Conservation (phyloP, 2,888 invertebrate genomes). For the Gymnoscelis rufifasciata region DNA sequence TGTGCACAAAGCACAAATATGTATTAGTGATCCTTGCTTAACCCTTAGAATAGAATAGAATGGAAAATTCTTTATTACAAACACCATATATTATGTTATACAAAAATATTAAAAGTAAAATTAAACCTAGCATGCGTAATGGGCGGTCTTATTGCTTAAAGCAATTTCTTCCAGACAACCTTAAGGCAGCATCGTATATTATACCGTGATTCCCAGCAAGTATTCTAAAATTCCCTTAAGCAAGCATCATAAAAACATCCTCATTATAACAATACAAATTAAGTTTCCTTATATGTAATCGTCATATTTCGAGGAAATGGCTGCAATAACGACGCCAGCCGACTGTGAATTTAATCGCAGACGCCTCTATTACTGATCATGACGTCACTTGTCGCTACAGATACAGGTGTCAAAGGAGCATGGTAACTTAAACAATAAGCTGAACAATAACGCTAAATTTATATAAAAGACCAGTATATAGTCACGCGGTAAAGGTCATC, state of each 20-base stretch:
- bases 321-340: constrained; percentile 26
- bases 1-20: too few species aligned
- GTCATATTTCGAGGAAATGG: constrained; percentile 38
- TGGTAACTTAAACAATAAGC: too few species aligned
- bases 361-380: constrained; percentile 31
- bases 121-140: too few species aligned
- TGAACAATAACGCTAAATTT: too few species aligned
- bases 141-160: too few species aligned
- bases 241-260: neutral
- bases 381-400: constrained; percentile 38
- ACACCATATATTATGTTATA: too few species aligned
- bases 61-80: too few species aligned
- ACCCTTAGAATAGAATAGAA: too few species aligned
- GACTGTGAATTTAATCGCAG: constrained; percentile 46
- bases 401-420: neutral
- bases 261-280: constrained; percentile 7
- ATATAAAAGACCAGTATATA: neutral
- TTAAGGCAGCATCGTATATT: too few species aligned
- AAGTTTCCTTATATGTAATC: constrained; percentile 40
- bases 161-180: too few species aligned
- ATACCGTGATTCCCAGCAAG: neutral
- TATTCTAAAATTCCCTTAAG: neutral
- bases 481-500: neutral
- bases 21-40: too few species aligned
- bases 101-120: too few species aligned